phyloP scores from a whole-genome alignment of 2,888 invertebrate species.

The Agriopis aurantiaria region DNA sequence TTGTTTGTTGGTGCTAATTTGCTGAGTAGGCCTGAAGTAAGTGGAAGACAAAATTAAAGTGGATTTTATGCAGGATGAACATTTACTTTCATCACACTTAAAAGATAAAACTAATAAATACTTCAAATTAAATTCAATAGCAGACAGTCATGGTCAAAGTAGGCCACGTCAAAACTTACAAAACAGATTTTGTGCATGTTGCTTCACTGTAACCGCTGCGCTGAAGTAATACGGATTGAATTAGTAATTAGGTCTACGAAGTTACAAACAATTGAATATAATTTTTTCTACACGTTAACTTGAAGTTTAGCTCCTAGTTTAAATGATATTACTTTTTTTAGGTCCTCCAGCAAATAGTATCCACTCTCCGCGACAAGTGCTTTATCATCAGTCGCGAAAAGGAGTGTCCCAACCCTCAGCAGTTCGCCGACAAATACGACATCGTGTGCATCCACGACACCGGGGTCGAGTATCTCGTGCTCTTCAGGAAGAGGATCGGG shows the following conservation, averaged over 20 bases:
- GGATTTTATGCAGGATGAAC: constrained; percentile 51
- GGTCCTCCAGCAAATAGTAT: constrained; percentile 77
- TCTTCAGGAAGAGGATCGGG: constrained; percentile 81
- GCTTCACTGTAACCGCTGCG: no score
- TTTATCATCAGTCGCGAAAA: constrained; percentile 88
- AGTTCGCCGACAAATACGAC: constrained; percentile 75
- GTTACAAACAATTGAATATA: no score
- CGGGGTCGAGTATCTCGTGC: constrained; percentile 82
- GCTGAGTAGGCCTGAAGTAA: constrained; percentile 79
- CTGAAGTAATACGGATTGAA: no score
- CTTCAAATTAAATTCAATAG: no score
- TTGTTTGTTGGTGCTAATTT: constrained; percentile 84
- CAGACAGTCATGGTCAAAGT: no score
- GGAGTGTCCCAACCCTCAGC: constrained; percentile 74
- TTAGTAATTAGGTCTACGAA: no score
- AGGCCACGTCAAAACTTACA: no score
- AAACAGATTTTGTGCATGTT: no score
- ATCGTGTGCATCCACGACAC: constrained; percentile 81
- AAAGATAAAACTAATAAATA: no score
- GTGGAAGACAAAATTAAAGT: constrained; percentile 25
- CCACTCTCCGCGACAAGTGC: constrained; percentile 85
- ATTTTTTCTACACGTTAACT: no score
- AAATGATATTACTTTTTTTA: constrained; percentile 40
- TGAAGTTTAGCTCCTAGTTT: no score
- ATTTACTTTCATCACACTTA: no score